phyloP scores from a whole-genome alignment of 1,140 invertebrate species.

The Tetraneura akinire region DNA sequence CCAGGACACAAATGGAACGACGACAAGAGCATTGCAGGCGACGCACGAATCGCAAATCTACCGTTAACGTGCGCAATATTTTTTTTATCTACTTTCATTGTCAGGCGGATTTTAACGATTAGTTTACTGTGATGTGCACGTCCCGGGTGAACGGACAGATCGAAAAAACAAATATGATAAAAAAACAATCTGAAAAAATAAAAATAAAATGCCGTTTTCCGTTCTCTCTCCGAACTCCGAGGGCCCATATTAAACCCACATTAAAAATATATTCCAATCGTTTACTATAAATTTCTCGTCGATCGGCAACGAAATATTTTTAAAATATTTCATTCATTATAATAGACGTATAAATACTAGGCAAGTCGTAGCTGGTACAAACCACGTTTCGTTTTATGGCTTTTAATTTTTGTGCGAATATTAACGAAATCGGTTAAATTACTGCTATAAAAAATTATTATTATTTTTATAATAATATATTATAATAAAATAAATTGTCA shows the following conservation, averaged over 20 bases:
- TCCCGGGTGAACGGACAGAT: not conserved
- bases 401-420: no score
- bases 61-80: slow-evolving; percentile 17
- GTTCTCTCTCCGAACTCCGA: no score
- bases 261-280: not conserved
- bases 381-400: no score
- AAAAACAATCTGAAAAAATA: not conserved
- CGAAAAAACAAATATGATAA: no score
- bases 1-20: slow-evolving; percentile 59
- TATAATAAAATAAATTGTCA: not conserved
- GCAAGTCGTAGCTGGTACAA: no score
- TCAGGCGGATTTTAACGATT: slow-evolving; percentile 9
- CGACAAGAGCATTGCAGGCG: slow-evolving; percentile 1
- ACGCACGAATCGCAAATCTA: not conserved
- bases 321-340: not conserved
- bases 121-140: slow-evolving; percentile 33
- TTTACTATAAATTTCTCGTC: not conserved
- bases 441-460: no score
- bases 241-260: not conserved
- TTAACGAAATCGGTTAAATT: no score
- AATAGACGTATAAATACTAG: no score
- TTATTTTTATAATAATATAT: not conserved
- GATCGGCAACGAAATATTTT: not conserved
- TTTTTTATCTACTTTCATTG: not conserved
- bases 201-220: no score